Percentiles rank a stretch among this genome's conserved stretches.
Conservation (phyloP, 2,888 invertebrate species). For the Oligia fasciuncula region DNA sequence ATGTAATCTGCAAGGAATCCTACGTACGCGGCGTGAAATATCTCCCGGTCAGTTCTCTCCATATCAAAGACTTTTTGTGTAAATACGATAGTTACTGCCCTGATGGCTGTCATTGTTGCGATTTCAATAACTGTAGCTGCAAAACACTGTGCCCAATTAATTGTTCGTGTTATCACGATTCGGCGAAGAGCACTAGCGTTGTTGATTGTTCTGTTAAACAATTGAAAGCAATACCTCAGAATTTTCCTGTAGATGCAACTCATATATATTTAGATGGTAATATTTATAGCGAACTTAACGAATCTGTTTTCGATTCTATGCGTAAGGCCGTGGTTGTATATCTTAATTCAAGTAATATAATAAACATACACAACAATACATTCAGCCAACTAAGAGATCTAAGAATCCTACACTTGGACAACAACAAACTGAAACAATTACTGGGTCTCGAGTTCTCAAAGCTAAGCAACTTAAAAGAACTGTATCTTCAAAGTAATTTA, state of each 20-base stretch:
- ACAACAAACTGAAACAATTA: constrained; percentile 94
- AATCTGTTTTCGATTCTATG: constrained; percentile 84
- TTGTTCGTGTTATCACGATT: constrained; percentile 98
- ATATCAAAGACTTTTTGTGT: constrained; percentile 96
- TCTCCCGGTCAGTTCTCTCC: constrained; percentile 93
- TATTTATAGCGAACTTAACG: constrained; percentile 93
- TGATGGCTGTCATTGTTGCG: constrained; percentile 97
- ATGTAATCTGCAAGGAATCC: constrained; percentile 96
- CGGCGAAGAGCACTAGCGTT: constrained; percentile 97
- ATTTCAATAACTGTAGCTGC: constrained; percentile 98
- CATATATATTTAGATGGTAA: constrained; percentile 98
- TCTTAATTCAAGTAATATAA: constrained; percentile 95
- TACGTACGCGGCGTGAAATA: constrained; percentile 95
- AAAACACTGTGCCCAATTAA: constrained; percentile 98
- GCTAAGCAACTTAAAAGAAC: constrained; percentile 94
- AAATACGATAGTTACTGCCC: constrained; percentile 97
- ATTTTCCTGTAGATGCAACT: constrained; percentile 97
- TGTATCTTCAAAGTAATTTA: constrained; percentile 96
- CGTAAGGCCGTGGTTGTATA: constrained; percentile 92
- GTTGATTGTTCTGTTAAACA: constrained; percentile 96
- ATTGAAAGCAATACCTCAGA: constrained; percentile 93
- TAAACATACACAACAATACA: constrained; percentile 95
- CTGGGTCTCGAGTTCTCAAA: constrained; percentile 96
- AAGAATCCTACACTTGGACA: constrained; percentile 95
- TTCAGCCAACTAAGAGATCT: constrained; percentile 94